Evolutionary conservation across 2,888 invertebrate species (phyloP), one percentile per base, ranked within the genome.

Genomic region (Willowsia nigromaculata): DNA sequence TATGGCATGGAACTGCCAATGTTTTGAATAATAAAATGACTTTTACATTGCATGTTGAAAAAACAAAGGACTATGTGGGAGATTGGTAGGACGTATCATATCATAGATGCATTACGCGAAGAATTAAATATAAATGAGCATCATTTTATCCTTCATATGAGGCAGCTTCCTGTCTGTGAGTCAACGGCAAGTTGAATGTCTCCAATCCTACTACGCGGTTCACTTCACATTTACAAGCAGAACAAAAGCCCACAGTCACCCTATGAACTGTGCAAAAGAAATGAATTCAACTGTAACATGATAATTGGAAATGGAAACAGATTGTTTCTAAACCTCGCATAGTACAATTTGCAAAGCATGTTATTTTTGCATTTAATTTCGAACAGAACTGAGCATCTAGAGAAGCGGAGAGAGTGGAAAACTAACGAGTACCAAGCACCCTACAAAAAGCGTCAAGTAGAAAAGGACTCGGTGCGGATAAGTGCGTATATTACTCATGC

Each of bases 371-470:
- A 9, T 43, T 43, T 43, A 43, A 43, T 3, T 43, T 43, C 11
- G 4, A 13, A 43, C 9, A 37, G 5, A 37, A 43, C n/a, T 3
- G 43, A 50, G 18, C 50, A n/a, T 50, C 50, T 18, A 50, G 18
- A n/a, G 18, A 9, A 40, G 40, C 9, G 40, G 40, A 7, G 40
- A 40, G 9, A 40, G 40, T 9, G 6, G 50, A 18, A 50, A 50
- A n/a, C 50, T 50, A n/a, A n/a, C n/a, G 50, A 50, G 50, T 18
- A 18, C 6, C 2, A 40, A 40, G 50, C 43, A 43, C 43, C 13
- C 43, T 13, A 43, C 43, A 50, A 65, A 65, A 65, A 65, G n/a
- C 65, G 37, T 33, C 65, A 65, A 65, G 65, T 33, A 27, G 59
- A 59, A 27, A 40, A 68, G 40, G 18, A 68, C 37, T 33, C 62